Evolutionary conservation across 2,888 invertebrate genomes (phyloP), one percentile per base, ranked within the genome.

Genomic region (Macropis europaea): DNA sequence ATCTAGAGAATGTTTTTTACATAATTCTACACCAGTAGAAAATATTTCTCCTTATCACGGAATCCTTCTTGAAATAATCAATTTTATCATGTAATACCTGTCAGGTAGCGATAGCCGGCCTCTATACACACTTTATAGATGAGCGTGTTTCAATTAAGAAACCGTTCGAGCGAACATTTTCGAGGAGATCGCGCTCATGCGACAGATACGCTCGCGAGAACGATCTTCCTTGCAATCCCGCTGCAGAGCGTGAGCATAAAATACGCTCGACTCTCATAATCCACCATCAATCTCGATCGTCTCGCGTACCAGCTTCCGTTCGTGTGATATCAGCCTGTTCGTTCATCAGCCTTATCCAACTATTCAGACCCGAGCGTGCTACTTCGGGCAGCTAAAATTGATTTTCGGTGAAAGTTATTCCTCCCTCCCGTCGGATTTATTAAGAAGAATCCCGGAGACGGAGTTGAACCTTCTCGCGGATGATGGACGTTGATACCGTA

Each of bases 221-320:
- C 36, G 48, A 19, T 43, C 34, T 30, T 38, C 38, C 15, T 15
- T 48, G 45, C 59, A 62, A 63, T 36, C 45, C 45, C 19, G 11
- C 11, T 30, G 6, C 11, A 34, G 50, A 56, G 56, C 28, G 36
- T 7, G 61, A 40, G 13, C 66, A 24, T 73, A 57, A 74, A 77
- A 78, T 75, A 74, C 47, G 53, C 15, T 50, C 38, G 67, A 62
- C 70, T 66, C 71, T 75, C 59, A 30, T 77, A 78, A 77, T 67
- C 61, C 63, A n/a, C 34, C 69, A 28, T 71, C 70, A 56, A 61
- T 71, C 70, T 74, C 66, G 66, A 77, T 66, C 52, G 50, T 47
- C 38, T 34, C 30, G 24, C 36, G 26, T 71, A 62, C 60, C 62
- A 69, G 50, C 32, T 36, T 50, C 43, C 54, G 53, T 42, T 61